phyloP scores from a whole-genome alignment of 2,113 vertebrate species.

The Burhinus bistriatus region DNA sequence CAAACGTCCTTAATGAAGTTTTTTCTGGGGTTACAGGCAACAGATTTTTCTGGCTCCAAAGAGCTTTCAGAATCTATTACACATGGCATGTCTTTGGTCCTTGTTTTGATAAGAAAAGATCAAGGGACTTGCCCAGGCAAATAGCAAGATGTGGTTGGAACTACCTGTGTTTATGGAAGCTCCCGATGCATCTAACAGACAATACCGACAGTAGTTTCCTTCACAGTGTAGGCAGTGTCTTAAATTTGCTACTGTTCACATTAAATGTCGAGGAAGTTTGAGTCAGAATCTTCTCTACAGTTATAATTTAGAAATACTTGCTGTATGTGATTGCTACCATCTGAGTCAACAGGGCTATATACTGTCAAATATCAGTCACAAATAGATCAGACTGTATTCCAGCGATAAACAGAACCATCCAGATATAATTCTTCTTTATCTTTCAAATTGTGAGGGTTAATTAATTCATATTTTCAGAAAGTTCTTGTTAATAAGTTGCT shows the following conservation, averaged over 20 bases:
- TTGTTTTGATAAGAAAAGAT: conserved; percentile 35
- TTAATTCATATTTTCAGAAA: neutral
- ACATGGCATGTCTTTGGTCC: neutral
- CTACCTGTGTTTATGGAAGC: neutral
- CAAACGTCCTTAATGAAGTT: neutral
- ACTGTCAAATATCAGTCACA: neutral
- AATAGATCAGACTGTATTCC: neutral
- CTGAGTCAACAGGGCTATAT: neutral
- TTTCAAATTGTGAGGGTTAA: neutral
- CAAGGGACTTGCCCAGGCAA: neutral
- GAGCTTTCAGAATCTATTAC: conserved; percentile 28
- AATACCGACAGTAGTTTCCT: neutral
- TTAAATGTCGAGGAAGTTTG: neutral
- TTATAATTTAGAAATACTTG: neutral
- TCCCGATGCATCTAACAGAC: neutral
- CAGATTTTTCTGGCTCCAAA: neutral
- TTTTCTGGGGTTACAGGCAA: neutral
- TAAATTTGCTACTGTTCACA: neutral
- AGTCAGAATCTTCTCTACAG: neutral
- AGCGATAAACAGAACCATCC: neutral
- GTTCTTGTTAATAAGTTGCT: neutral
- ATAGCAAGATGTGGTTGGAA: neutral
- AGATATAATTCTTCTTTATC: neutral
- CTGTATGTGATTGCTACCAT: neutral
- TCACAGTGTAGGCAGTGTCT: neutral